Evolutionary conservation across 2,888 invertebrate genomes (phyloP), one percentile per base, ranked within the genome.

Genomic region (Bunonema sp.): DNA sequence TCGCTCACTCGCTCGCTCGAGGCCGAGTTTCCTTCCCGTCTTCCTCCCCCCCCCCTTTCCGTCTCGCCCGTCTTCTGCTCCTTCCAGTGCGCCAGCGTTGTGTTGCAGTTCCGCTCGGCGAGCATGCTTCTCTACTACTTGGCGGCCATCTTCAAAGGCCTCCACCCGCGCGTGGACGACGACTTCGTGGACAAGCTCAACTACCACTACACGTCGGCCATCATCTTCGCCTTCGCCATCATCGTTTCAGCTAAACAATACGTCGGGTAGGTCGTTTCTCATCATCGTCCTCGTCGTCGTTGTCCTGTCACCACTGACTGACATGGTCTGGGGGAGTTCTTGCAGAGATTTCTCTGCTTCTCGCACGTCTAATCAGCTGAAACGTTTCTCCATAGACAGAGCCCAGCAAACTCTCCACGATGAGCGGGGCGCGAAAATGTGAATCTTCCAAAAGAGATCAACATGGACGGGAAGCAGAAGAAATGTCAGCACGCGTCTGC

Each of bases 221-320:
- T 68, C 41, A 68, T 68, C 45, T 68, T 68, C 44, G 68, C 68
- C 8, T 68, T 68, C 49, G 68, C 68, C 34, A 69, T 68, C 34
- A 72, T 67, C 66, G 74, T 69, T 20, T 67, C 66, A 22, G 68
- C 68, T 30, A 68, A 68, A 46, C 68, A 68, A 50, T 68, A 69
- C 47, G 68, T 67, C 45, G 67, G 66, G 54, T 24, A 42, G 57
- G n/a, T n/a, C n/a, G n/a, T n/a, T n/a, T n/a, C n/a, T n/a, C n/a
- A n/a, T n/a, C 41, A 30, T 29, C n/a, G n/a, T n/a, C n/a, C n/a
- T n/a, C n/a, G n/a, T n/a, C n/a, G n/a, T n/a, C n/a, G n/a, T n/a
- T n/a, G n/a, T n/a, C n/a, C n/a, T n/a, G n/a, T n/a, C n/a, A n/a
- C n/a, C n/a, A n/a, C n/a, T n/a, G n/a, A n/a, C n/a, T n/a, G n/a